phyloP scores from a whole-genome alignment of 2,113 vertebrate species.

The Spermophilus dauricus region DNA sequence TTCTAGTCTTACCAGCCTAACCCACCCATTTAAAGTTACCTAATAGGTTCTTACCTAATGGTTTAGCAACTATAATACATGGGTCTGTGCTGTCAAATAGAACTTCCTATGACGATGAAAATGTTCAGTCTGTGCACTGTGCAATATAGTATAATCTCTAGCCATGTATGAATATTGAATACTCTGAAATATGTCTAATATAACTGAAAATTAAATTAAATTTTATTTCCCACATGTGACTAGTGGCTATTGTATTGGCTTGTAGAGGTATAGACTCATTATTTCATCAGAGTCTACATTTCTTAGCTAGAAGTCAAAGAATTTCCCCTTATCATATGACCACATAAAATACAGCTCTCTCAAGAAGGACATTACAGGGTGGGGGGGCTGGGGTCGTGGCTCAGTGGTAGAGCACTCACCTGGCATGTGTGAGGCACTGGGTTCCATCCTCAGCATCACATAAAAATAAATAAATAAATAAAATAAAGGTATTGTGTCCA shows the following conservation, averaged over 20 bases:
- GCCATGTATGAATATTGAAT: background rate
- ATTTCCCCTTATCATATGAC: background rate
- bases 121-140: background rate
- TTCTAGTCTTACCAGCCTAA: background rate
- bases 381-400: background rate
- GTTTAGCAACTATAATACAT: background rate
- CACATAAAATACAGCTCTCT: background rate
- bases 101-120: background rate
- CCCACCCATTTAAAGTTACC: constrained; percentile 13
- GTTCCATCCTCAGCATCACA: too few relatives aligned
- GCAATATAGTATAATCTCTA: background rate
- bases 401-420: too few relatives aligned
- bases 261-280: background rate
- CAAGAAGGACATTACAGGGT: background rate
- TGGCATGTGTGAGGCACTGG: too few relatives aligned
- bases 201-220: background rate
- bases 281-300: background rate
- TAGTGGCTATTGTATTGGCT: background rate
- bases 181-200: background rate
- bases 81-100: background rate
- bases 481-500: too few relatives aligned
- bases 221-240: background rate
- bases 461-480: too few relatives aligned
- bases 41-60: background rate
- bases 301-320: background rate